Conservation (phyloP, 2,888 invertebrate species). For the Cactoblastis cactorum region DNA sequence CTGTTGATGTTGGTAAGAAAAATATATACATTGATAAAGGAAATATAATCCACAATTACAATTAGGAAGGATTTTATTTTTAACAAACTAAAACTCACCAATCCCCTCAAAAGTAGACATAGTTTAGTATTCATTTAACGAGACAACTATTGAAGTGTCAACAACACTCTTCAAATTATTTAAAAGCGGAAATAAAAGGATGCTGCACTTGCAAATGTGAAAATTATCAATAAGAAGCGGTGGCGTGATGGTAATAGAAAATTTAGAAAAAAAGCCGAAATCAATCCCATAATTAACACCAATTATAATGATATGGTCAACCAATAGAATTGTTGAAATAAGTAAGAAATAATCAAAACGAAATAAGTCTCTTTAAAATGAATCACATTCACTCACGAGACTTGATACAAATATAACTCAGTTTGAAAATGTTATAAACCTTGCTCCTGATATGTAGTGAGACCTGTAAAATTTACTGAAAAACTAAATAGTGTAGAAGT, state of each 20-base stretch:
- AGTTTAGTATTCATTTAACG: neutral
- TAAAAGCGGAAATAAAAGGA: slow-evolving; percentile 40
- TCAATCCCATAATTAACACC: slow-evolving; percentile 19
- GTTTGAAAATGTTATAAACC: slow-evolving; percentile 61
- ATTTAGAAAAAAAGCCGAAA: slow-evolving; percentile 27
- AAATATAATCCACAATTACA: no score
- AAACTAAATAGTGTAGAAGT: slow-evolving; percentile 70
- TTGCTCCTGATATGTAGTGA: slow-evolving; percentile 74
- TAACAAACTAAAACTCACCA: no score
- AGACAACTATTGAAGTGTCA: neutral
- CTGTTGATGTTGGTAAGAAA: no score
- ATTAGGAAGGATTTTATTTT: no score
- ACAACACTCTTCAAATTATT: slow-evolving; percentile 22
- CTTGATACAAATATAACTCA: slow-evolving; percentile 43
- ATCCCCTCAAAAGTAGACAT: neutral
- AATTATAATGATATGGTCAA: slow-evolving; percentile 26
- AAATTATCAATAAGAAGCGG: slow-evolving; percentile 26
- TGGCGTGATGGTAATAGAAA: slow-evolving; percentile 17
- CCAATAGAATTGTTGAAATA: slow-evolving; percentile 17
- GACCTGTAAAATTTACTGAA: slow-evolving; percentile 78
- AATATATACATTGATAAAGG: no score
- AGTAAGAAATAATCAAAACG: slow-evolving; percentile 21
- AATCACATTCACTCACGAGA: slow-evolving; percentile 59
- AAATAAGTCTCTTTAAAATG: slow-evolving; percentile 31
- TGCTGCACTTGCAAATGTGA: slow-evolving; percentile 36